Base-by-base conservation (phyloP, 2,113 vertebrate genomes). In the Clarias batrachus region DNA sequence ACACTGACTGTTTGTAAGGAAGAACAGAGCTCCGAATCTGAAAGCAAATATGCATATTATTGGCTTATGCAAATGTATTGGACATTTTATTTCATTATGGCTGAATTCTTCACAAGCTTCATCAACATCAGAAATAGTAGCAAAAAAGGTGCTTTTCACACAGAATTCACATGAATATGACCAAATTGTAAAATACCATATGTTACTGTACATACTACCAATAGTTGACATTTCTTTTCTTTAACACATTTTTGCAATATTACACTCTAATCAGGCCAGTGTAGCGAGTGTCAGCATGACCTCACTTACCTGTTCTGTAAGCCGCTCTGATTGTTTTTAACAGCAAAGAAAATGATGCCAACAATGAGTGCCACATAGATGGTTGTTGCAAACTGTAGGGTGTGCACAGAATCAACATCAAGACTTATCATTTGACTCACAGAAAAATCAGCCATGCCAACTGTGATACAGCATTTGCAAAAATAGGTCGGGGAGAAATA, bases 11-110 rank as follows among this genome's bases (percentile, higher is more conserved):
- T 95, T 97, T 0, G 96, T 96, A 91, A 99, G 94, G 90, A 98
- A 99, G 92, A 98, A 99, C 87, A 99, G 93, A 3, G 95, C 96
- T 0, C 97, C 97, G 73, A 96, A 93, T 91, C 98, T 99, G 89
- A 81, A 82, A 65, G 33, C 30, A 30, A 7, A 48, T 8, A 48
- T 48, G 7, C 41, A 41, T 41, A 41, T 41, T 41, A 6, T 5
- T 41, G 41, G 41, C 41, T 41, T 41, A 41, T 37, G 33, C 41
- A 41, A 41, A 41, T 41, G 6, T 41, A 41, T 41, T 41, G 6
- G 41, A 41, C 41, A 41, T 41, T 0, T 41, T 41, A 37, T 37
- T 37, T 37, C 33, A 37, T 37, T 37, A 37, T 37, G 33, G 33
- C 33, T 37, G 33, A 37, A 37, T 21, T 73, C 19, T 41, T 17